A percentile compares a stretch with the other conserved stretches of the same genome.
Evolutionary conservation across 1,140 invertebrate genomes (phyloP).

Genomic region (Stegodyphus dumicola): DNA sequence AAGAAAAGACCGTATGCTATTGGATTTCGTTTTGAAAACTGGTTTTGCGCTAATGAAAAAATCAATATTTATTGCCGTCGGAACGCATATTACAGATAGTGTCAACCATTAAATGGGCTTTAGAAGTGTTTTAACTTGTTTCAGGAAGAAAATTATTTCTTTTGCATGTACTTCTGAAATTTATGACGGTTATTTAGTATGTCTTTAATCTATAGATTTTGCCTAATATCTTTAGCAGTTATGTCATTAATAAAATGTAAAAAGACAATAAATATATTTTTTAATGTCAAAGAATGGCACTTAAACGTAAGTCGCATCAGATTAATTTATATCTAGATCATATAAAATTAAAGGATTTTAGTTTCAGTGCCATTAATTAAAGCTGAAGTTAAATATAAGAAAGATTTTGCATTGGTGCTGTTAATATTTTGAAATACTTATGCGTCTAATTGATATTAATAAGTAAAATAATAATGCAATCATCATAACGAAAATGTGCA

Average conservation of each 20-base stretch:
- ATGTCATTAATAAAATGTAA: not conserved
- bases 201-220: not conserved
- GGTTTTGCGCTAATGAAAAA: slow-evolving; percentile 48
- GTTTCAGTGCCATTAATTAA: no score
- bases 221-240: not conserved
- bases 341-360: no score
- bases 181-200: not conserved
- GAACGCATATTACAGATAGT: slow-evolving; percentile 17
- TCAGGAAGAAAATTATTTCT: not conserved
- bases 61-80: slow-evolving; percentile 46
- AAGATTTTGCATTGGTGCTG: no score
- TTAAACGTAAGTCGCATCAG: no score
- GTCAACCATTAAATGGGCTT: slow-evolving; percentile 22
- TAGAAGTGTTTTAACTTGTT: not conserved
- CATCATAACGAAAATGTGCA: no score
- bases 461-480: no score
- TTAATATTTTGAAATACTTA: no score
- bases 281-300: no score
- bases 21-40: slow-evolving; percentile 40
- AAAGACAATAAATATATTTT: no score
- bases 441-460: no score
- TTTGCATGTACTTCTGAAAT: not conserved
- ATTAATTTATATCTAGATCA: no score
- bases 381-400: no score
- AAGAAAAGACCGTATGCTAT: not conserved